phyloP scores from a whole-genome alignment of 2,888 invertebrate genomes.

The Scaptomyza tumidula region DNA sequence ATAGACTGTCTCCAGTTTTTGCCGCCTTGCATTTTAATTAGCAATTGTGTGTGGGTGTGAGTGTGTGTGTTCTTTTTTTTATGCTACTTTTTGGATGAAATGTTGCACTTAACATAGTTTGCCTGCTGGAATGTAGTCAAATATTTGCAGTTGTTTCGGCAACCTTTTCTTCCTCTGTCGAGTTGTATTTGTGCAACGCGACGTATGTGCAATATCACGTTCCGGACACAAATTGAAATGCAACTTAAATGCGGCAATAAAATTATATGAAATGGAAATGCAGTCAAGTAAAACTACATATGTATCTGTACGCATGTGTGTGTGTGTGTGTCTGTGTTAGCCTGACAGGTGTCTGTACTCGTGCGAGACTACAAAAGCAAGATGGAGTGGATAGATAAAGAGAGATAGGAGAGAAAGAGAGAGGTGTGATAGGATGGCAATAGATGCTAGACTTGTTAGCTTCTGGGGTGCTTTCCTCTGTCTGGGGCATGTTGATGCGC shows the following conservation, averaged over 20 bases:
- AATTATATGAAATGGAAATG: slow-evolving; percentile 72
- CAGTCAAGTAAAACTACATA: slow-evolving; percentile 51
- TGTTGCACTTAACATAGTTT: slow-evolving; percentile 68
- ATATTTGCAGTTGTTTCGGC: slow-evolving; percentile 71
- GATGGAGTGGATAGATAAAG: background rate
- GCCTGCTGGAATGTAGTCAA: slow-evolving; percentile 53
- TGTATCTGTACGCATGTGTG: slow-evolving; percentile 10
- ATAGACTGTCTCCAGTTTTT: slow-evolving; percentile 32
- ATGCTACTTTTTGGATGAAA: slow-evolving; percentile 5
- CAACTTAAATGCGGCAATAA: slow-evolving; percentile 72
- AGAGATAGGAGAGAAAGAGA: background rate
- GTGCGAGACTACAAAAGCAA: slow-evolving; percentile 45
- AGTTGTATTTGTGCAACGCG: slow-evolving; percentile 36
- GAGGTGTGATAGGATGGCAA: background rate
- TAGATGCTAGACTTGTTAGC: slow-evolving; percentile 70
- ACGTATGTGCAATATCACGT: slow-evolving; percentile 65
- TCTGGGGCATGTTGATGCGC: slow-evolving; percentile 72
- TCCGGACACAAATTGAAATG: slow-evolving; percentile 71
- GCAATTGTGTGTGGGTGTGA: slow-evolving; percentile 36
- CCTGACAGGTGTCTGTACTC: slow-evolving; percentile 67
- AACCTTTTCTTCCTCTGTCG: background rate
- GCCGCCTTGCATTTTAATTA: slow-evolving; percentile 75
- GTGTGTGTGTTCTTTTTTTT: slow-evolving; percentile 11
- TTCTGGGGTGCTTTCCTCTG: slow-evolving; percentile 58
- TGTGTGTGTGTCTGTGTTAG: slow-evolving; percentile 11